Conservation (phyloP, 2,113 vertebrate species). For the Rhea americana region DNA sequence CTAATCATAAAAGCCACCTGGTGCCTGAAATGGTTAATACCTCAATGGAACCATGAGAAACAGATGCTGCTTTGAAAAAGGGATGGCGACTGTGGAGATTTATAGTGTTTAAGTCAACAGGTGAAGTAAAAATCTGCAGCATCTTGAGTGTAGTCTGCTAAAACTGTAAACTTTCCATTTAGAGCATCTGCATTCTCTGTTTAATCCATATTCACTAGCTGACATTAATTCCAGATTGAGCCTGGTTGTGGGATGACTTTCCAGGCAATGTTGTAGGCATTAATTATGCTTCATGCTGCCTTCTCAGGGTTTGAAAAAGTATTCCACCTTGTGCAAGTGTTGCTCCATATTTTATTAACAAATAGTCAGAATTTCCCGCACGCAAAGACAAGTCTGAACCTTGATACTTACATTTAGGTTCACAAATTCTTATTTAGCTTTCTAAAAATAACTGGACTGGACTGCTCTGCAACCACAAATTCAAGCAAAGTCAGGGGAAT, state of each 20-base stretch:
- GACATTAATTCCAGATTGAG: conserved; percentile 48
- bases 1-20: conserved; percentile 64
- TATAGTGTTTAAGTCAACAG: conserved; percentile 74
- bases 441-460: background rate
- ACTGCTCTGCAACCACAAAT: background rate
- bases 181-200: conserved; percentile 67
- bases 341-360: background rate
- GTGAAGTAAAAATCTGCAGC: conserved; percentile 72
- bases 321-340: background rate
- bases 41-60: conserved; percentile 67
- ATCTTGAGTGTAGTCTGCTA: conserved; percentile 68
- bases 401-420: background rate
- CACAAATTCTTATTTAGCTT: background rate
- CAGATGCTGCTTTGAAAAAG: conserved; percentile 77
- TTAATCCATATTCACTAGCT: conserved; percentile 43
- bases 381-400: background rate
- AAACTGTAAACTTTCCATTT: conserved; percentile 73
- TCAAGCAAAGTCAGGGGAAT: background rate
- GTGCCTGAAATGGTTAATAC: conserved; percentile 61
- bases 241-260: conserved; percentile 32
- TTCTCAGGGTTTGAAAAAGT: background rate
- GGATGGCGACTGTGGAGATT: conserved; percentile 65
- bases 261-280: background rate
- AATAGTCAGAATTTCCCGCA: background rate
- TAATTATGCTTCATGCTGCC: background rate